phyloP scores from a whole-genome alignment of 2,113 vertebrate genomes.

The Lophius piscatorius region DNA sequence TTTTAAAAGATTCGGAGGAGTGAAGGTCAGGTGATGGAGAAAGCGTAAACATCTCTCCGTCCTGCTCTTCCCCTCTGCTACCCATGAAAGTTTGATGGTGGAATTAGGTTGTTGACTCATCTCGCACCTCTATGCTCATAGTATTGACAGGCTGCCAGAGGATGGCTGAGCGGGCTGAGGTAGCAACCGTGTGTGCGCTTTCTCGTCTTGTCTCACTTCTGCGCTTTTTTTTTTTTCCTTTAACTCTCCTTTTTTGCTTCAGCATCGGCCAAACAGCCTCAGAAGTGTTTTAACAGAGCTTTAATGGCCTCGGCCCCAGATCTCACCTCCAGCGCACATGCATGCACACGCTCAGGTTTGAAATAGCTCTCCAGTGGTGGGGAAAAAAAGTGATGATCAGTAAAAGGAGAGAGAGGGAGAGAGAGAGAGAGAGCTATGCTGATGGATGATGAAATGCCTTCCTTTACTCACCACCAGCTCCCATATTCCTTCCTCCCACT shows the following conservation, averaged over 20 bases:
- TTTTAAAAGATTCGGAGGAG: slow-evolving; percentile 77
- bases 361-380: slow-evolving; percentile 84
- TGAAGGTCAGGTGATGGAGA: slow-evolving; percentile 78
- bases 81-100: slow-evolving; percentile 96
- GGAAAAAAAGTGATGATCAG: slow-evolving; percentile 71
- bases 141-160: slow-evolving; percentile 92
- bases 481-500: slow-evolving; percentile 19
- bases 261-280: slow-evolving; percentile 91
- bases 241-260: slow-evolving; percentile 63
- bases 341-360: slow-evolving; percentile 73
- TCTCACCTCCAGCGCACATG: slow-evolving; percentile 77
- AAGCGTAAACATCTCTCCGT: slow-evolving; percentile 71
- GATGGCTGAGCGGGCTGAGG: slow-evolving; percentile 85
- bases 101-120: slow-evolving; percentile 98
- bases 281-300: slow-evolving; percentile 99
- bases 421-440: slow-evolving; percentile 52
- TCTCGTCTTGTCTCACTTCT: no score
- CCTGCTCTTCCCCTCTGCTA: slow-evolving; percentile 71
- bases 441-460: slow-evolving; percentile 86
- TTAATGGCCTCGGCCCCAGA: slow-evolving; percentile 92
- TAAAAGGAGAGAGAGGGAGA: slow-evolving; percentile 24
- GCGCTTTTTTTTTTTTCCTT: slow-evolving; percentile 55
- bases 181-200: slow-evolving; percentile 79
- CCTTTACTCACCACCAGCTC: slow-evolving; percentile 74
- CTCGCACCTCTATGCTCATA: slow-evolving; percentile 93